phyloP scores from a whole-genome alignment of 2,797 vertebrate genomes.

The Corythornis leucogaster region DNA sequence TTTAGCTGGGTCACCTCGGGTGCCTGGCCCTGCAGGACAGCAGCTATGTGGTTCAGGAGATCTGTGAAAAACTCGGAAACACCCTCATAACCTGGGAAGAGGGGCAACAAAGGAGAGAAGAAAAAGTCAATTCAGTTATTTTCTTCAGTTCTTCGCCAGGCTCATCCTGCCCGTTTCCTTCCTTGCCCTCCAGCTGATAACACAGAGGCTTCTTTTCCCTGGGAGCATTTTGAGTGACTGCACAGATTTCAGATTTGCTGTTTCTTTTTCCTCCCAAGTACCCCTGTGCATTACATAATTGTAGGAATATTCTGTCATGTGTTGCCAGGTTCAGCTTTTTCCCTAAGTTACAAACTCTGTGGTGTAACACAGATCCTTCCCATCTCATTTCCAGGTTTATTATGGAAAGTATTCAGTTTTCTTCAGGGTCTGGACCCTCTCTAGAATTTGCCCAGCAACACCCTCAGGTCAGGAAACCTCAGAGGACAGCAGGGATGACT shows the following conservation, averaged over 20 bases:
- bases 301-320: neutral
- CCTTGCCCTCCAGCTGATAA: neutral
- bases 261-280: neutral
- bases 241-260: neutral
- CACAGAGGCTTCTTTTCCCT: neutral
- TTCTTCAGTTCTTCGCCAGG: neutral
- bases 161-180: neutral
- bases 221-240: neutral
- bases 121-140: neutral
- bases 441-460: neutral
- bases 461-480: neutral
- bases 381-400: neutral
- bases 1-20: slow-evolving; percentile 75
- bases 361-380: neutral
- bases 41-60: slow-evolving; percentile 93
- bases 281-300: neutral
- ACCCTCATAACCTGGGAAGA: slow-evolving; percentile 90
- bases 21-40: slow-evolving; percentile 87
- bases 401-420: neutral
- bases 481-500: neutral
- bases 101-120: neutral
- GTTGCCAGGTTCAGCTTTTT: neutral
- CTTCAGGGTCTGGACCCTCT: neutral
- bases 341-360: neutral
- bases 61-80: slow-evolving; percentile 95